Evolutionary conservation across 2,888 invertebrate genomes (phyloP).

Genomic region (Acronicta leporina): DNA sequence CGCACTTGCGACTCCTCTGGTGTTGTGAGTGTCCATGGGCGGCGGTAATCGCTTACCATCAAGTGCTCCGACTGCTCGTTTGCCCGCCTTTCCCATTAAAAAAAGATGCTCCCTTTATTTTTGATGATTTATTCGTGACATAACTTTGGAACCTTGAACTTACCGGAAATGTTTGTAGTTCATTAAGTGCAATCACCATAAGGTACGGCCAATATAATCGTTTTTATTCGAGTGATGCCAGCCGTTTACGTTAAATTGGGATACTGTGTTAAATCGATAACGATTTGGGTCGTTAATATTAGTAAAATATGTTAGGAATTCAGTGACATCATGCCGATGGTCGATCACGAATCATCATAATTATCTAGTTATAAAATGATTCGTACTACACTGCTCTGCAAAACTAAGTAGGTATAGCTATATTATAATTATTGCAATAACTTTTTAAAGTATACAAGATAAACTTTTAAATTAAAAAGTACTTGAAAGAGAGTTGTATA

Average conservation of each 20-base stretch:
- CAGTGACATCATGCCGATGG: neutral
- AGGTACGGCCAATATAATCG: neutral
- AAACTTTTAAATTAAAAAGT: too few species aligned
- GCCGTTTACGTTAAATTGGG: neutral
- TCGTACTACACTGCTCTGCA: neutral
- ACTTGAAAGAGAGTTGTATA: too few species aligned
- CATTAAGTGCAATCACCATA: conserved; percentile 1
- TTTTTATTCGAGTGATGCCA: neutral
- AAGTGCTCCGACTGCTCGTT: too few species aligned
- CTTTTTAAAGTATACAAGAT: too few species aligned
- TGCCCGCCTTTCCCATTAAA: too few species aligned
- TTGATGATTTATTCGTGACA: neutral
- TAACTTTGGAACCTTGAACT: conserved; percentile 1
- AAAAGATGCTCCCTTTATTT: neutral
- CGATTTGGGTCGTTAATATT: neutral
- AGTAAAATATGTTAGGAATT: neutral
- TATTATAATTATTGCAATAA: too few species aligned
- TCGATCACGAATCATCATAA: neutral
- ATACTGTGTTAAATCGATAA: conserved; percentile 1
- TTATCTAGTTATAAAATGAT: neutral
- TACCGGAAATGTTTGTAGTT: neutral
- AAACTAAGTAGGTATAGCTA: too few species aligned
- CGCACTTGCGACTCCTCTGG: too few species aligned
- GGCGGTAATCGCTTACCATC: too few species aligned
- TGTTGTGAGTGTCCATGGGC: too few species aligned